Percentiles rank a stretch among this genome's conserved stretches.
These are phyloP conservation scores for Notamacropus eugenii DNA, from an alignment of 2,797 vertebrate species.

Conservation along the genomic window DNA sequence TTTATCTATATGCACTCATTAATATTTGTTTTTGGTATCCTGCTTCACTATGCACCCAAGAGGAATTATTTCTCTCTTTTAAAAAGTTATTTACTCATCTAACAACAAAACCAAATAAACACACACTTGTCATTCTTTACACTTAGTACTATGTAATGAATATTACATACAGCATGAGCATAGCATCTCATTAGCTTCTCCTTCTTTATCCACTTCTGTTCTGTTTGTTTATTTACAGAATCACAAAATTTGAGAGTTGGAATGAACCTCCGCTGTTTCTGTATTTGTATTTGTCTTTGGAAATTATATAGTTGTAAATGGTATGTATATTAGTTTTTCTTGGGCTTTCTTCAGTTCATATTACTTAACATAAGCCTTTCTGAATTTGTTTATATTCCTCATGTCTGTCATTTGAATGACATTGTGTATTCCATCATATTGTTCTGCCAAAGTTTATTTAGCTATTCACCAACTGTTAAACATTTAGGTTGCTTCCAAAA, in stretches of 20 bases:
- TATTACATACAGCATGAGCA: neutral
- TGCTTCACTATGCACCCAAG: neutral
- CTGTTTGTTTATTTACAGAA: neutral
- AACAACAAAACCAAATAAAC: neutral
- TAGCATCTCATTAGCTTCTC: neutral
- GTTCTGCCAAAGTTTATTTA: conserved; percentile 21
- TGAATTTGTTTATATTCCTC: neutral
- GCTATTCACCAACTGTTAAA: neutral
- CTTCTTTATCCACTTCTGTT: neutral
- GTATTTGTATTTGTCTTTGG: neutral
- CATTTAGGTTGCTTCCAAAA: neutral
- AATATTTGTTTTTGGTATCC: neutral
- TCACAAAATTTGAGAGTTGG: neutral
- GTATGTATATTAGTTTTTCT: neutral
- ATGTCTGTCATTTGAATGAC: conserved; percentile 3
- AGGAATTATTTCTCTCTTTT: neutral
- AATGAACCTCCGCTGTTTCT: neutral
- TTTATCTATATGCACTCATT: neutral
- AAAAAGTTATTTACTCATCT: neutral
- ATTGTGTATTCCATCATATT: neutral
- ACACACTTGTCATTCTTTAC: neutral
- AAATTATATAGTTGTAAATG: neutral
- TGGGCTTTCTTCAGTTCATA: neutral
- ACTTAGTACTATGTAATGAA: neutral
- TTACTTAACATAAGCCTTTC: conserved; percentile 8